Evolutionary conservation across 2,113 vertebrate species (phyloP), one percentile per base, ranked within the genome.

Genomic region (Tautogolabrus adspersus): DNA sequence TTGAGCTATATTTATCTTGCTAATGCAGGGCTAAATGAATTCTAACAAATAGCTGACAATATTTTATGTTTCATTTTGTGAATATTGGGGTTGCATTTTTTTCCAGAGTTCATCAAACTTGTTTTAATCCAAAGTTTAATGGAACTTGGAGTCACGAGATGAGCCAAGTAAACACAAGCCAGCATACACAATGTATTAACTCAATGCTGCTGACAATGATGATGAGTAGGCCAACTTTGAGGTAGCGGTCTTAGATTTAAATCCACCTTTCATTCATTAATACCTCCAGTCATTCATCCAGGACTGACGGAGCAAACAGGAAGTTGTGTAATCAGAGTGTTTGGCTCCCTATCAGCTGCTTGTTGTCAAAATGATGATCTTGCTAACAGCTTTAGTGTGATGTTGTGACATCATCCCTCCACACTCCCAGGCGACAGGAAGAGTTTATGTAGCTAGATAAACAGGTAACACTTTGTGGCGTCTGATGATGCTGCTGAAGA

Each of bases 391-490:
- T 72, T 23, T 52, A 46, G 58, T 79, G 81, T 72, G 76, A 85
- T 75, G 69, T 49, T 49, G 19, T 72, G 79, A 82, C 72, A 56
- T 8, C 26, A 55, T 71, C 26, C 52, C 26, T 69, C 67, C 40
- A 52, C 26, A 8, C 42, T 47, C 10, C 15, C 6, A 26, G 63
- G 40, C 77, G 51, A 30, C 49, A 38, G 56, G 12, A 34, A 49
- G 44, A 47, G 37, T 62, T 79, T 15, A 61, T 70, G 71, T 15
- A 49, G 30, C 30, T 4, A 6, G 75, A 81, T 65, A 74, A 82
- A 83, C 77, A 75, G 16, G 40, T 77, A 77, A 72, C 77, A 82
- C 73, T 47, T 86, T 51, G 13, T 15, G 8, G 46, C 77, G 68
- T 52, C 54, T 73, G 1, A 65, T 66, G 62, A 77, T 52, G 61